A percentile compares a stretch with the other conserved stretches of the same genome.
These are phyloP conservation scores for Callipepla squamata DNA, from an alignment of 2,113 vertebrate species.

Conservation along the genomic window DNA sequence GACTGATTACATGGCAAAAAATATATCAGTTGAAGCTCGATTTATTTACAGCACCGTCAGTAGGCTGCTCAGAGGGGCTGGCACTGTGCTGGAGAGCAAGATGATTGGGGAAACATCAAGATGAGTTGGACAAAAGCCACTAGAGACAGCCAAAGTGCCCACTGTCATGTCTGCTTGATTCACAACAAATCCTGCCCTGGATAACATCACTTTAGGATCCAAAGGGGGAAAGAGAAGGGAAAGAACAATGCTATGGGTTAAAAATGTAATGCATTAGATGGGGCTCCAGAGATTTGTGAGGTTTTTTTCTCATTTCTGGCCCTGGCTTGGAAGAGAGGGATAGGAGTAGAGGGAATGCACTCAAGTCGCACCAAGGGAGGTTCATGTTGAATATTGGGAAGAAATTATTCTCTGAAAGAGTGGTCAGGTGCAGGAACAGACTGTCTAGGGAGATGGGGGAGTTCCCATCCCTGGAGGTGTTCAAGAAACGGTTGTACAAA, in stretches of 20 bases:
- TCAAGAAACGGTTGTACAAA: too few relatives aligned
- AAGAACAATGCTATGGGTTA: not conserved
- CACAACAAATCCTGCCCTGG: not conserved
- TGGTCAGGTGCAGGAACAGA: too few relatives aligned
- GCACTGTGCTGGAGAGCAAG: not conserved
- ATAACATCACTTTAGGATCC: not conserved
- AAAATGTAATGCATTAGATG: not conserved
- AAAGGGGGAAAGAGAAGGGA: not conserved
- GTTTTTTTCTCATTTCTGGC: not conserved
- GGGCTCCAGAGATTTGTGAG: not conserved
- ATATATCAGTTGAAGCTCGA: constrained; percentile 46
- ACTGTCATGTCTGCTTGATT: not conserved
- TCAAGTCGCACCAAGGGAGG: too few relatives aligned
- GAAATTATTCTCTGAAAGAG: too few relatives aligned
- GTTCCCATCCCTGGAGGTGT: too few relatives aligned
- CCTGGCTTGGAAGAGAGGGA: not conserved
- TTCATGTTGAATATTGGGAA: too few relatives aligned
- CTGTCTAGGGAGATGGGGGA: too few relatives aligned
- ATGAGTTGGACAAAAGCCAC: not conserved
- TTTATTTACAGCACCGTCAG: constrained; percentile 63
- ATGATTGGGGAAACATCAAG: not conserved
- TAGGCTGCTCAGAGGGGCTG: constrained; percentile 32
- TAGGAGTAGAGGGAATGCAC: too few relatives aligned
- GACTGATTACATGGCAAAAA: constrained; percentile 72
- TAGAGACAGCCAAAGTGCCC: not conserved